Conservation (phyloP, 2,888 invertebrate species). For the Leptinotarsa tumamoca region DNA sequence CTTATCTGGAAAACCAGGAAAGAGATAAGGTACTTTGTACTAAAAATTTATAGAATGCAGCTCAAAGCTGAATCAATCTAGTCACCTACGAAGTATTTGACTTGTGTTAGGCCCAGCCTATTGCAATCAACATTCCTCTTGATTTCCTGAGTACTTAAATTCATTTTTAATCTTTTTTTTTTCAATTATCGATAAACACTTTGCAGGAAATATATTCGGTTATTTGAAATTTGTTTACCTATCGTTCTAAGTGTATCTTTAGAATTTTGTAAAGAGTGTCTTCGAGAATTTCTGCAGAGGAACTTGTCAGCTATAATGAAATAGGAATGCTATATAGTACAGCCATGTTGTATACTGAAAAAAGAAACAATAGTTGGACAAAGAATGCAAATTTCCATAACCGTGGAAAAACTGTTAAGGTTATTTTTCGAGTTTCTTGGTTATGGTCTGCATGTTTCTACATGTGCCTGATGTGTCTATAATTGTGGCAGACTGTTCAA, state of each 20-base stretch:
- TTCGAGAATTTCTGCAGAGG: neutral
- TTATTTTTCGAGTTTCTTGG: too few species aligned
- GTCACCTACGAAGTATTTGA: constrained; percentile 28
- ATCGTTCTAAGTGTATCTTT: neutral
- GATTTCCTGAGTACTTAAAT: constrained; percentile 23
- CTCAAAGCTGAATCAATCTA: constrained; percentile 25
- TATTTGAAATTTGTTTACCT: neutral
- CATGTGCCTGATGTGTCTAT: too few species aligned
- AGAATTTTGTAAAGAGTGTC: constrained; percentile 1
- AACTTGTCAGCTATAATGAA: too few species aligned
- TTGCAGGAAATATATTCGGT: constrained; percentile 21
- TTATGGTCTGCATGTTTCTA: too few species aligned
- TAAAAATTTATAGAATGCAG: constrained; percentile 11
- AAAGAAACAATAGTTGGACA: too few species aligned
- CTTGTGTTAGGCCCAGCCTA: constrained; percentile 6
- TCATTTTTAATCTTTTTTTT: constrained; percentile 3
- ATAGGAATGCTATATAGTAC: too few species aligned
- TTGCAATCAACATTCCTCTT: constrained; percentile 20
- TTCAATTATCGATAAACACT: constrained; percentile 28
- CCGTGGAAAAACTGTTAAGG: too few species aligned
- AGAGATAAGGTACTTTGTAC: constrained; percentile 21
- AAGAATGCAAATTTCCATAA: too few species aligned
- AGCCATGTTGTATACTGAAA: too few species aligned
- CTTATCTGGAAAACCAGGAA: constrained; percentile 9
- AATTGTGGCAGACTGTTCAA: too few species aligned